A percentile compares a stretch with the other conserved stretches of the same genome.
Conservation (phyloP, 2,888 invertebrate genomes). For the Notocelia uddmanniana region DNA sequence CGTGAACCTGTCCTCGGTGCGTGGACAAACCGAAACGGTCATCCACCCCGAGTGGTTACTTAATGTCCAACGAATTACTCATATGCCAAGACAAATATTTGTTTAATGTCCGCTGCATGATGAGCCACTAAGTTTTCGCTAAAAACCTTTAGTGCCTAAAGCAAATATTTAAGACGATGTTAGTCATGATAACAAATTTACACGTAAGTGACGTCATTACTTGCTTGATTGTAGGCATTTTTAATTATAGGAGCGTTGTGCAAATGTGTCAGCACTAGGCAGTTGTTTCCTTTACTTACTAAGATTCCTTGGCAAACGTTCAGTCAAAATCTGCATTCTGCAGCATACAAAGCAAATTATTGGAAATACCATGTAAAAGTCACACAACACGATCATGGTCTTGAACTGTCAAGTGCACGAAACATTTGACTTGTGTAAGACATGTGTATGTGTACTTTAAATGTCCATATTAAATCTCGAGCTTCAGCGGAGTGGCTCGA, state of each 20-base stretch:
- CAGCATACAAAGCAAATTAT: not conserved
- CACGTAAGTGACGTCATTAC: conserved; percentile 35
- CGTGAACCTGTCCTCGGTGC: conserved; percentile 65
- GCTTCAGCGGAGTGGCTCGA: conserved; percentile 57
- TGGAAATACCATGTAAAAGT: not conserved
- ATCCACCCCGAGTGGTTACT: conserved; percentile 78
- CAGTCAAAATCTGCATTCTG: not conserved
- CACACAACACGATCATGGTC: not conserved
- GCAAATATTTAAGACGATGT: conserved; percentile 37
- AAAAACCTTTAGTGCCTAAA: conserved; percentile 56
- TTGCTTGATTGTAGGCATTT: conserved; percentile 24
- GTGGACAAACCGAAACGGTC: conserved; percentile 75
- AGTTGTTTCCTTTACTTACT: not conserved
- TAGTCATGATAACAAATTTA: conserved; percentile 39
- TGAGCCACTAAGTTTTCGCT: conserved; percentile 63
- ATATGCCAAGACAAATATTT: conserved; percentile 72
- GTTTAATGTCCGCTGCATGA: conserved; percentile 62
- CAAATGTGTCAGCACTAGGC: conserved; percentile 24
- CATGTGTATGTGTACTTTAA: not conserved
- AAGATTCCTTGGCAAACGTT: not conserved
- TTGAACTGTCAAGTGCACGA: conserved; percentile 4
- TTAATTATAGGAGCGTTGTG: conserved; percentile 31
- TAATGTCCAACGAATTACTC: conserved; percentile 79
- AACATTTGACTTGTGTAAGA: conserved; percentile 5
- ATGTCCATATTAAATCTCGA: conserved; percentile 35